Evolutionary conservation across 2,113 vertebrate genomes (phyloP).

Genomic region (Nibea albiflora): DNA sequence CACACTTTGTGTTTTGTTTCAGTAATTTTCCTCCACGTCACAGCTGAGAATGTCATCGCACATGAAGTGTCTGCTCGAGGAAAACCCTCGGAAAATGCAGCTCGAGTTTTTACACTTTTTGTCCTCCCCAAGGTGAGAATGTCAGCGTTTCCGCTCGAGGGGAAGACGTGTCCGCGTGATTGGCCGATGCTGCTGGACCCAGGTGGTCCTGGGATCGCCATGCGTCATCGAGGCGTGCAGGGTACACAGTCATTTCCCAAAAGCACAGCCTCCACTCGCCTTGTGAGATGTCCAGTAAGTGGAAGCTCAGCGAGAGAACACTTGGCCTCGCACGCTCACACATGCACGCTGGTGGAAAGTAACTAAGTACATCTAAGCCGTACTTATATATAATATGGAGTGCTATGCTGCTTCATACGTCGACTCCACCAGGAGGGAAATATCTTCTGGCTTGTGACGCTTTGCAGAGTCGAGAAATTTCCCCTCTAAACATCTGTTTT

Average conservation of each 20-base stretch:
- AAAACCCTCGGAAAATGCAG: slow-evolving; percentile 48
- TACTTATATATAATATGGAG: too few species aligned
- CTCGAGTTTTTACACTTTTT: slow-evolving; percentile 13
- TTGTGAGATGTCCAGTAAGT: neutral
- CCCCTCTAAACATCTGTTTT: too few species aligned
- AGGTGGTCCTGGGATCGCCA: slow-evolving; percentile 48
- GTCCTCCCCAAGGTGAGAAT: slow-evolving; percentile 47
- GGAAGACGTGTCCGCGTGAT: slow-evolving; percentile 14
- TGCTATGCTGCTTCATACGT: too few species aligned
- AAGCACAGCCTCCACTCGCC: slow-evolving; percentile 15
- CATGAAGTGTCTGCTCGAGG: slow-evolving; percentile 46
- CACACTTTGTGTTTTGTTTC: slow-evolving; percentile 26
- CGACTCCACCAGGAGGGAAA: too few species aligned
- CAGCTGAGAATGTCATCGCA: slow-evolving; percentile 49
- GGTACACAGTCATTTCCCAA: slow-evolving; percentile 28
- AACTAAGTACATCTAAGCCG: neutral
- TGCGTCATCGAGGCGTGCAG: slow-evolving; percentile 41
- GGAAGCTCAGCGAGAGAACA: neutral
- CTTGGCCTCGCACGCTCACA: neutral
- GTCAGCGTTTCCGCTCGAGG: slow-evolving; percentile 31
- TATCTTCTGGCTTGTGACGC: too few species aligned
- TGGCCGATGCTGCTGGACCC: slow-evolving; percentile 48
- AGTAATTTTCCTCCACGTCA: slow-evolving; percentile 60
- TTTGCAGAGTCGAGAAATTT: too few species aligned
- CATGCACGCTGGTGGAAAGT: neutral